phyloP scores from a whole-genome alignment of 2,888 invertebrate species.

The Endomychus coccineus region DNA sequence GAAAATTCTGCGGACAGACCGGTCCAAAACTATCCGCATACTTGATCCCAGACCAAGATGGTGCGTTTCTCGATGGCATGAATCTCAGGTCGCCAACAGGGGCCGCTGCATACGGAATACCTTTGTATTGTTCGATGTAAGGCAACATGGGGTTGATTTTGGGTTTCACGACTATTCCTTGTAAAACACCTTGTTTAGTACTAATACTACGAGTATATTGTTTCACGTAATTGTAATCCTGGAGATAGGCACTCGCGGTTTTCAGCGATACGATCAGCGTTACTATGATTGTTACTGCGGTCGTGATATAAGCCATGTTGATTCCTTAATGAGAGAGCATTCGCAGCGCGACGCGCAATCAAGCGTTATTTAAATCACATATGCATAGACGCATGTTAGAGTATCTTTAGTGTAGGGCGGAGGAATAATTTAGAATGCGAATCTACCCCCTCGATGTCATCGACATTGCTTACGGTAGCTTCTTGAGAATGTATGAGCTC shows the following conservation, averaged over 20 bases:
- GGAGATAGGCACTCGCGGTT: slow-evolving; percentile 3
- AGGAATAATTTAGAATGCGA: too few relatives aligned
- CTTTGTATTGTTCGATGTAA: slow-evolving; percentile 66
- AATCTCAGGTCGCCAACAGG: slow-evolving; percentile 60
- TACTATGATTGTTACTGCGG: slow-evolving; percentile 26
- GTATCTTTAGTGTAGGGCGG: too few relatives aligned
- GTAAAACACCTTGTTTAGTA: slow-evolving; percentile 60
- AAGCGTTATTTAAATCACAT: too few relatives aligned
- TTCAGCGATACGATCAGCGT: slow-evolving; percentile 16
- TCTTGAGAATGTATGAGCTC: too few relatives aligned
- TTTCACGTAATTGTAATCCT: slow-evolving; percentile 16
- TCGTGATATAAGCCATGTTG: slow-evolving; percentile 24
- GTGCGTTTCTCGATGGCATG: slow-evolving; percentile 59
- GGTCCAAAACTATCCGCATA: slow-evolving; percentile 66
- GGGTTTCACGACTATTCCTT: slow-evolving; percentile 61
- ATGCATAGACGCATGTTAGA: too few relatives aligned
- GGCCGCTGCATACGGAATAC: slow-evolving; percentile 76
- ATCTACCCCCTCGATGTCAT: too few relatives aligned
- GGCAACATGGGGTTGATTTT: slow-evolving; percentile 55
- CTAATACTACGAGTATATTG: slow-evolving; percentile 32
- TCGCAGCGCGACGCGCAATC: too few relatives aligned
- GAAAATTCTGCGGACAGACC: slow-evolving; percentile 80
- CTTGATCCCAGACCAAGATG: slow-evolving; percentile 68
- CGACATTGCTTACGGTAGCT: too few relatives aligned
- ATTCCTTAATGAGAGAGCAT: too few relatives aligned